Evolutionary conservation across 2,797 vertebrate species (phyloP).

Genomic region (Eulemur albifrons): DNA sequence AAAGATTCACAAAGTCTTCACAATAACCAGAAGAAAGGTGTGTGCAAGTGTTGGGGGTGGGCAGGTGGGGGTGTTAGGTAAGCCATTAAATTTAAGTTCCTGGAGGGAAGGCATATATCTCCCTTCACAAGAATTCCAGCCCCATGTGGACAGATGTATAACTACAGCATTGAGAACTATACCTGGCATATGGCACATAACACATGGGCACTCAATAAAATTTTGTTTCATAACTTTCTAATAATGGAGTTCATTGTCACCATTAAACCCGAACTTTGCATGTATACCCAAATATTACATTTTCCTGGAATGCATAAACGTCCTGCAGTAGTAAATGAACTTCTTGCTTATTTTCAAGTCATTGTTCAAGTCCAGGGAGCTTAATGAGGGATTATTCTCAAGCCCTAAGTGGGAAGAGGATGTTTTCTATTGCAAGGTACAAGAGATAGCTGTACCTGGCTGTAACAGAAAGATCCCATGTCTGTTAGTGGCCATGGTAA

Average conservation of each 20-base stretch:
- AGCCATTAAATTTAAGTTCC: background rate
- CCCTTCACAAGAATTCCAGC: background rate
- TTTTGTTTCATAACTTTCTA: background rate
- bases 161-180: background rate
- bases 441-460: background rate
- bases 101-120: background rate
- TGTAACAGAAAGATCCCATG: conserved; percentile 15
- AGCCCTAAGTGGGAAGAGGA: background rate
- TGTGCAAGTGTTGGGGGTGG: background rate
- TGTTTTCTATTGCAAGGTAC: background rate
- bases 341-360: conserved; percentile 18
- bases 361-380: background rate
- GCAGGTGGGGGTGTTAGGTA: background rate
- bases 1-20: background rate
- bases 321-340: background rate
- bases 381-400: background rate
- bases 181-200: background rate
- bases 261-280: background rate
- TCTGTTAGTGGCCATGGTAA: background rate
- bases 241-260: background rate
- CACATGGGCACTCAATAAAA: background rate
- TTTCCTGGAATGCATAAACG: background rate
- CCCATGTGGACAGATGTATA: background rate
- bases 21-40: background rate
- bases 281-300: background rate